Conservation (phyloP, 2,113 vertebrate genomes). For the Cinclus mexicanus region DNA sequence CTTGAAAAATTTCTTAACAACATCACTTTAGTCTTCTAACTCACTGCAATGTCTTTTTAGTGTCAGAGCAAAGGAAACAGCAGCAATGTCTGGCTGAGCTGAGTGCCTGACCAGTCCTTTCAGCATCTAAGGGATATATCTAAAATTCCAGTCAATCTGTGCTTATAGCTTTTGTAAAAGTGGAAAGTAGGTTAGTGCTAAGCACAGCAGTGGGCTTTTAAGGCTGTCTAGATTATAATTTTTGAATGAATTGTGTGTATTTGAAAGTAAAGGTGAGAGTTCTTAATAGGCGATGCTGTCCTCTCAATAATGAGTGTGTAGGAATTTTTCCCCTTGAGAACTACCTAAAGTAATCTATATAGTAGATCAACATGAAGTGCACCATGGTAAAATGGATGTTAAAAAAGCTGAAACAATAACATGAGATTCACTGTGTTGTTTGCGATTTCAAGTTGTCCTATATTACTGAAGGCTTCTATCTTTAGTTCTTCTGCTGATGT, state of each 20-base stretch:
- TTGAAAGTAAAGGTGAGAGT: background rate
- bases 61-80: background rate
- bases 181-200: background rate
- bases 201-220: background rate
- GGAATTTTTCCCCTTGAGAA: background rate
- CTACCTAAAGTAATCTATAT: background rate
- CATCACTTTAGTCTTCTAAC: background rate
- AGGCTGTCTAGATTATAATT: background rate
- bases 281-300: background rate
- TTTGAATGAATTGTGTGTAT: background rate
- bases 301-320: background rate
- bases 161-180: background rate
- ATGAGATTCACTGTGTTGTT: accelerated
- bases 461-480: background rate
- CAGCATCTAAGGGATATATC: background rate
- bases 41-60: background rate
- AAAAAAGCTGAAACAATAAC: background rate
- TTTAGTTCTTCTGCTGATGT: background rate
- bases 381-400: background rate
- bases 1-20: background rate
- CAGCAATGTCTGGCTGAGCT: background rate
- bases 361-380: background rate
- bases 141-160: background rate
- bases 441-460: background rate
- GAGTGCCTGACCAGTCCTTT: background rate